Percentiles rank a stretch among this genome's conserved stretches.
Conservation (phyloP, 2,888 invertebrate species). For the Pharmacophagus antenor region DNA sequence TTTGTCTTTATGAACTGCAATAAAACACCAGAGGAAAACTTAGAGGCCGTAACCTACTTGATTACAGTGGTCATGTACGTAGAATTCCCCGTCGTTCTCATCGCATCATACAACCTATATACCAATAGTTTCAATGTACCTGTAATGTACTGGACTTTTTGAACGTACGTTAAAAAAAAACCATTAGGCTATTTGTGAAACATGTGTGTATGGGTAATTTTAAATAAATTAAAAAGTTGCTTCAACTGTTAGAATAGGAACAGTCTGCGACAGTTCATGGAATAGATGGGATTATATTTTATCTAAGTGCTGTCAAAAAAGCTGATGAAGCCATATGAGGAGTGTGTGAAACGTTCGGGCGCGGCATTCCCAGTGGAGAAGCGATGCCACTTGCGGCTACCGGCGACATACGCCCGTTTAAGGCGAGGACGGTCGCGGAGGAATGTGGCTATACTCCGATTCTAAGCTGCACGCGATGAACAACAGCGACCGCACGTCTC, state of each 20-base stretch:
- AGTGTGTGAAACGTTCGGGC: slow-evolving; percentile 65
- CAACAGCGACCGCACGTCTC: slow-evolving; percentile 23
- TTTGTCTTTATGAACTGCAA: too few species aligned
- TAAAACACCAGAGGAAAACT: too few species aligned
- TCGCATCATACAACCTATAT: too few species aligned
- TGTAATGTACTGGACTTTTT: not conserved
- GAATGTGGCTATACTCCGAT: slow-evolving; percentile 56
- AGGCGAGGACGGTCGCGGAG: slow-evolving; percentile 69
- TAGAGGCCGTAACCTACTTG: too few species aligned
- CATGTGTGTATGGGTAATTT: not conserved
- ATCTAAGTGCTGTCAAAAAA: slow-evolving; percentile 56
- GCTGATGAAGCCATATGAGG: slow-evolving; percentile 53
- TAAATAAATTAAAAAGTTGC: slow-evolving; percentile 15
- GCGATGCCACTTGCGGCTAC: slow-evolving; percentile 56
- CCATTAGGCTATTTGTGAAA: too few species aligned
- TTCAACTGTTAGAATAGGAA: slow-evolving; percentile 3
- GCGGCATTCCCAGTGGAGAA: slow-evolving; percentile 59
- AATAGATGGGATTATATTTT: slow-evolving; percentile 42
- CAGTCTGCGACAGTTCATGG: slow-evolving; percentile 20
- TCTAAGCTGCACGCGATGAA: slow-evolving; percentile 40
- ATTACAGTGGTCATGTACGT: too few species aligned
- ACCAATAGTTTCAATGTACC: too few species aligned
- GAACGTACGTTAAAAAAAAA: too few species aligned
- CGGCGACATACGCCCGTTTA: slow-evolving; percentile 63
- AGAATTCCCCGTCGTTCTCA: too few species aligned